Base-by-base conservation (phyloP, 2,888 invertebrate genomes). In the Meliscaeva auricollis region DNA sequence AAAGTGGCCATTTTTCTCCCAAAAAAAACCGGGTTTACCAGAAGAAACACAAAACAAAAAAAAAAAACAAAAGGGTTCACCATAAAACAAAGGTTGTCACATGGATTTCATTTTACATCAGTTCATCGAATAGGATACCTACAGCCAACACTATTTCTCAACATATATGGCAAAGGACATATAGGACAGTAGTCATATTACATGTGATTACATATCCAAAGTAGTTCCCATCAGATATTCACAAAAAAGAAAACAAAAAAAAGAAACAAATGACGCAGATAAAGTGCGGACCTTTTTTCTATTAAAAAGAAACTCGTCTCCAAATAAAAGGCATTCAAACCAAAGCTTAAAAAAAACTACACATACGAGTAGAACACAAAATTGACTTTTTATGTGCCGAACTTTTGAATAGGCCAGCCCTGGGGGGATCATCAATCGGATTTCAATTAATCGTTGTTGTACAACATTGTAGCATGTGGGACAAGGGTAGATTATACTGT, bases 381-480 rank as follows among this genome's bases (percentile, higher is more conserved):
- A 73, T 76, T 81, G 76, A 81, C 74, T 84, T 80, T 79, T 79
- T 79, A 69, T 74, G 74, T 73, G 60, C 60, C 60, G 83, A 83
- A 79, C 74, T 83, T 83, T 83, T 69, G 62, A 78, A 83, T 68
- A 68, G 68, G 69, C 56, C 52, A 60, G 41, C 83, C 83, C 44
- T 38, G 62, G 50, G 83, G 83, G 74, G 62, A 50, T 69, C 78
- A 83, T 83, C 83, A 83, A 83, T 84, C 84, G 79, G 84, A 84
- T 80, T 75, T 84, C 84, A 84, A 84, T 84, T 84, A 75, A 84
- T 84, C 80, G 75, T 52, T 41, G 58, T 52, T 35, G 58, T 52
- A 54, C 64, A 44, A 48, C 64, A 64, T 64, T 58, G 58, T 58
- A 54, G 44, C 69, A 48, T 80, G 75, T 75, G 74, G 74, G 79